Percentiles rank a stretch among this genome's conserved stretches.
Evolutionary conservation across 2,797 vertebrate species (phyloP).

Genomic region (Gallirallus australis): DNA sequence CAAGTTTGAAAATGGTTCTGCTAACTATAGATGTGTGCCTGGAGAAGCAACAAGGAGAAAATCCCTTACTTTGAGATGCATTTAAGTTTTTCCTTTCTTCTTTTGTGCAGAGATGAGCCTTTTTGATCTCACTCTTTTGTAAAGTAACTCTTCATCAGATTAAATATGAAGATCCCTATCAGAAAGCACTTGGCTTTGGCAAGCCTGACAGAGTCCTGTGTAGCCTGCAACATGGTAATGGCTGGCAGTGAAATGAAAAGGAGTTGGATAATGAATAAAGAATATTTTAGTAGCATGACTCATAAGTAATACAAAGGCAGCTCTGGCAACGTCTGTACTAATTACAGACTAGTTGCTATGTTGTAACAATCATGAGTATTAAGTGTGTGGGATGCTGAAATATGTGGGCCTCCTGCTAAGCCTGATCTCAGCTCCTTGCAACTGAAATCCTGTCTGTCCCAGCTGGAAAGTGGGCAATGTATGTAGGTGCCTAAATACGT

Average conservation of each 20-base stretch:
- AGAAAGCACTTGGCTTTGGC: constrained; percentile 54
- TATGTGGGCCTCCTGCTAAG: background rate
- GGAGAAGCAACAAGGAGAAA: constrained; percentile 19
- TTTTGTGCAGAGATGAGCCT: background rate
- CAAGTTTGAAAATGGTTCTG: background rate
- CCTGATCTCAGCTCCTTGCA: background rate
- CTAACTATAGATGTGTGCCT: background rate
- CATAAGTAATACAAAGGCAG: constrained; percentile 57
- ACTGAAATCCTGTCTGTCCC: background rate
- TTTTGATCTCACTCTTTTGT: constrained; percentile 39
- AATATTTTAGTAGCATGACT: constrained; percentile 59
- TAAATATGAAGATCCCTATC: constrained; percentile 44
- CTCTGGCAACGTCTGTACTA: constrained; percentile 29
- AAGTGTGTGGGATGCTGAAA: constrained; percentile 50
- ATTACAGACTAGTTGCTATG: constrained; percentile 24
- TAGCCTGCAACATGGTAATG: background rate
- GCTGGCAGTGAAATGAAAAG: constrained; percentile 34
- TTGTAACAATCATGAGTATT: constrained; percentile 19
- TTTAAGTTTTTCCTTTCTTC: constrained; percentile 1
- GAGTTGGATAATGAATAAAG: constrained; percentile 24
- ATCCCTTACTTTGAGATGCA: background rate
- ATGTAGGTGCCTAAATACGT: constrained; percentile 10
- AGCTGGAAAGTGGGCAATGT: constrained; percentile 23
- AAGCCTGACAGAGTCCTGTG: background rate
- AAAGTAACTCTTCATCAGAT: constrained; percentile 26